These are phyloP conservation scores for Puma concolor DNA, from an alignment of 2,113 vertebrate genomes.

Conservation along the genomic window DNA sequence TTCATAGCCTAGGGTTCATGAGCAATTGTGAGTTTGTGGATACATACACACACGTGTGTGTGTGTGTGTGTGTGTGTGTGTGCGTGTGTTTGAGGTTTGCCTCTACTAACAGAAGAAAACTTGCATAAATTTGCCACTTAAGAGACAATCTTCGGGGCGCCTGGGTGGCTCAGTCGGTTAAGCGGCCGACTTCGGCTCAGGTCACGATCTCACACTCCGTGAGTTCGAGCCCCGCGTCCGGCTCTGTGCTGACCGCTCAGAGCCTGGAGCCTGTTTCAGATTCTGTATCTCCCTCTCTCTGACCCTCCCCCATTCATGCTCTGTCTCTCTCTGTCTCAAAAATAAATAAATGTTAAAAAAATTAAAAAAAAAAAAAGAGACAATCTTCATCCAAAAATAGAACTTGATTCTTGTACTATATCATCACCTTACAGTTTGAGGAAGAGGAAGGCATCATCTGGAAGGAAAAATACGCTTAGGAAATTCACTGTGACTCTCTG, in stretches of 20 bases:
- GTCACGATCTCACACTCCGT: no score
- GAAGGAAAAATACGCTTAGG: background rate
- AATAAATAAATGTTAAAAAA: no score
- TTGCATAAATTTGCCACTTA: background rate
- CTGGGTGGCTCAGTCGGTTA: no score
- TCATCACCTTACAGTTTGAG: conserved; percentile 25
- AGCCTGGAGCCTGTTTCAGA: no score
- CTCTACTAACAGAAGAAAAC: background rate
- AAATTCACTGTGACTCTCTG: background rate
- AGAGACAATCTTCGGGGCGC: background rate
- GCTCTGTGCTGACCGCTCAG: no score
- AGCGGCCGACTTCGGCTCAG: no score
- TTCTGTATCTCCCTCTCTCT: no score
- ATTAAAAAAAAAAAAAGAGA: no score
- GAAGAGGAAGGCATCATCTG: background rate
- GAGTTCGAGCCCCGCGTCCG: no score
- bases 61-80: accelerated
- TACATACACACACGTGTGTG: no score
- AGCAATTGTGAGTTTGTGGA: background rate
- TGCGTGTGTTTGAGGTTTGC: background rate
- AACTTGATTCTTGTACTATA: background rate
- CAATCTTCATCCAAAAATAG: background rate
- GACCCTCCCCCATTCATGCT: no score
- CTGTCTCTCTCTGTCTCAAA: no score
- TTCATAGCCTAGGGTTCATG: background rate